phyloP scores from a whole-genome alignment of 2,888 invertebrate genomes.

The Lypha dubia region DNA sequence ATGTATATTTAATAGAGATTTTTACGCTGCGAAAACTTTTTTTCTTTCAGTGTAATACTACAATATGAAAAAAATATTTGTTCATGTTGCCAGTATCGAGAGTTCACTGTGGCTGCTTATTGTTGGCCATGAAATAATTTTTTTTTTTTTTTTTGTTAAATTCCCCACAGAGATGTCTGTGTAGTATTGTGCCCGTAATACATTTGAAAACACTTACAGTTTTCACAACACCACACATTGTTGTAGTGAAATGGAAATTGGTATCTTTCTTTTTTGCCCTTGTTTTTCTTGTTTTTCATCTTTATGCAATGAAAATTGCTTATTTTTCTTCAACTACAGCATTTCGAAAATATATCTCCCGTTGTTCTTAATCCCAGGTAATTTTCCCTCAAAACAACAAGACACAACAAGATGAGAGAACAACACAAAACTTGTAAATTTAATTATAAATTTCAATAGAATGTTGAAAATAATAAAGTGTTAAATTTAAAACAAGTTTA shows the following conservation, averaged over 20 bases:
- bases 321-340: constrained; percentile 7
- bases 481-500: constrained; percentile 67
- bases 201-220: constrained; percentile 34
- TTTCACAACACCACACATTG: constrained; percentile 37
- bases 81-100: background rate
- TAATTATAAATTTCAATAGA: constrained; percentile 69
- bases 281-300: constrained; percentile 25
- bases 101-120: background rate
- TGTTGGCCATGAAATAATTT: constrained; percentile 44
- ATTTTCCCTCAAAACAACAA: constrained; percentile 12
- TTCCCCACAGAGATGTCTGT: background rate
- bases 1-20: too few relatives aligned
- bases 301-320: constrained; percentile 36
- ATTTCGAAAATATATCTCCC: background rate
- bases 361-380: constrained; percentile 38
- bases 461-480: constrained; percentile 63
- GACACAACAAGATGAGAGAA: background rate
- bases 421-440: constrained; percentile 60
- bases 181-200: constrained; percentile 29
- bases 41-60: too few relatives aligned
- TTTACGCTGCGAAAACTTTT: too few relatives aligned
- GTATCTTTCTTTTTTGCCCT: background rate
- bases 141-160: constrained; percentile 38
- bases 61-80: too few relatives aligned
- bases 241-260: constrained; percentile 47